Conservation (phyloP, 2,113 vertebrate genomes). For the Bubo blakistoni region DNA sequence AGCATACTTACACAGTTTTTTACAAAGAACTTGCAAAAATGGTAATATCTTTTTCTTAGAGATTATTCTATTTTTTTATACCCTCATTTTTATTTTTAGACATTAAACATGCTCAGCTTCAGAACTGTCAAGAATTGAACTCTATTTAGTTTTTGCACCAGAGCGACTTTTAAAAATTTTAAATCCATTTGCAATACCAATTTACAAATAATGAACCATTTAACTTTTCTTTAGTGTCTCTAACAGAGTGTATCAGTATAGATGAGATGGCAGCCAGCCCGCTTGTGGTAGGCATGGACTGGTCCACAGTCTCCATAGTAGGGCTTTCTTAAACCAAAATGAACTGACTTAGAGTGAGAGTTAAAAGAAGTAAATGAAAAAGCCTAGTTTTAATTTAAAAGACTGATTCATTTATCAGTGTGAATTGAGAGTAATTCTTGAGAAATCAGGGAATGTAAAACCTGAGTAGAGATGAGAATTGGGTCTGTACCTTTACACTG, state of each 20-base stretch:
- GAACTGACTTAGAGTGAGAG: background rate
- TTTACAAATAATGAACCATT: background rate
- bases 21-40: background rate
- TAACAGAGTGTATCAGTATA: background rate
- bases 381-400: background rate
- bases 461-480: background rate
- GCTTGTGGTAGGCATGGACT: background rate
- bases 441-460: background rate
- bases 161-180: background rate
- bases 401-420: background rate
- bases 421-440: background rate
- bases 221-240: background rate
- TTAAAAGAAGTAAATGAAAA: background rate
- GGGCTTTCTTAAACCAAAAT: background rate
- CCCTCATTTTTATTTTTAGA: background rate
- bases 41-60: background rate
- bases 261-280: background rate
- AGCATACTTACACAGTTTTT: background rate
- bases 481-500: background rate
- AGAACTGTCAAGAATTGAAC: background rate
- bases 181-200: background rate
- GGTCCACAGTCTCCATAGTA: background rate
- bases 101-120: background rate
- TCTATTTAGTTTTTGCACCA: background rate
- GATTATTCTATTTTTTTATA: background rate